Evolutionary conservation across 2,113 vertebrate species (phyloP).

Genomic region (Excalfactoria chinensis): DNA sequence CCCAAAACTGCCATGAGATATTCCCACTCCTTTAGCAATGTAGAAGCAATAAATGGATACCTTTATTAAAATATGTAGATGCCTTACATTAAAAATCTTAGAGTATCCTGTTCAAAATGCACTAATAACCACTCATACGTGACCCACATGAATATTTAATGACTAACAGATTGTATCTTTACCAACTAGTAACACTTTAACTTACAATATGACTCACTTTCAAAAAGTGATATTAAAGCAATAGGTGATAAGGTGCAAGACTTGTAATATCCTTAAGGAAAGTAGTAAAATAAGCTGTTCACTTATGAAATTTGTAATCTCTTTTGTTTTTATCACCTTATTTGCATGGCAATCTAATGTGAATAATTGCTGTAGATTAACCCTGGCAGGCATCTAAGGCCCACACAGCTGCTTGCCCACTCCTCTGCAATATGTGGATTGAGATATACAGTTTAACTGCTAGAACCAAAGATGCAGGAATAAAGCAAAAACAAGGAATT

Average conservation of each 20-base stretch:
- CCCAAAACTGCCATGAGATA: not conserved
- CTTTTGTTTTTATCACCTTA: not conserved
- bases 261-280: not conserved
- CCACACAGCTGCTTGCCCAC: fast-evolving
- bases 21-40: not conserved
- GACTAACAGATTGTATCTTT: not conserved
- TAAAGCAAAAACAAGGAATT: not conserved
- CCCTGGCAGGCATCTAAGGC: not conserved
- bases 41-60: fast-evolving
- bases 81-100: not conserved
- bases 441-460: not conserved
- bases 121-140: not conserved
- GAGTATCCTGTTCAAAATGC: not conserved
- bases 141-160: not conserved
- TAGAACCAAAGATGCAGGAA: not conserved
- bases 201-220: not conserved
- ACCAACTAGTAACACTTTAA: not conserved
- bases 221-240: not conserved
- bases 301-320: not conserved
- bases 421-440: fast-evolving
- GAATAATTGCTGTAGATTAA: not conserved
- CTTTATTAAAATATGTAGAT: not conserved
- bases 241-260: fast-evolving
- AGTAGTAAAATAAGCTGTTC: not conserved
- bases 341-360: not conserved